These are phyloP conservation scores for Lochmaea capreae DNA, from an alignment of 2,888 invertebrate genomes.

Conservation along the genomic window DNA sequence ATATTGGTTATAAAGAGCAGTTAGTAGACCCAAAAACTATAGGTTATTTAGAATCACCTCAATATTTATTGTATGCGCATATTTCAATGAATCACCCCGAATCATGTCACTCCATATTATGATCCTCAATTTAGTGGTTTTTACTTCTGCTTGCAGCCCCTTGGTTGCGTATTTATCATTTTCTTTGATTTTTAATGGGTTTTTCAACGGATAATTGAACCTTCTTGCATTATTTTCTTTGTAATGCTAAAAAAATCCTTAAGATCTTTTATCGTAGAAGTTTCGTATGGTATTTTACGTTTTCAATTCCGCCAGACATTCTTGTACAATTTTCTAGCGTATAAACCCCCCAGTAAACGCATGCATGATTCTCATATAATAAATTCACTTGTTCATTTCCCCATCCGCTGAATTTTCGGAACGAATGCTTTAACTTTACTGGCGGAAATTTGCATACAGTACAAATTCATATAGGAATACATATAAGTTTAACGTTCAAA, in stretches of 20 bases:
- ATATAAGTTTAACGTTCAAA: conserved; percentile 55
- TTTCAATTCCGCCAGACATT: conserved; percentile 21
- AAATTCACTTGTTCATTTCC: conserved; percentile 57
- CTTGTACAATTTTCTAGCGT: conserved; percentile 49
- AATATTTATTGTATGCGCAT: too few species aligned
- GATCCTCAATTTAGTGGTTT: too few species aligned
- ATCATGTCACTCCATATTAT: too few species aligned
- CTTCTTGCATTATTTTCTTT: too few species aligned
- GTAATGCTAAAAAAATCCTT: not conserved
- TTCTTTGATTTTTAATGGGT: too few species aligned
- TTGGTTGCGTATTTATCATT: too few species aligned
- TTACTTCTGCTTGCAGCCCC: too few species aligned
- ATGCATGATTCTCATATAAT: conserved; percentile 55
- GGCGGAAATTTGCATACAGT: conserved; percentile 59
- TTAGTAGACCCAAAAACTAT: too few species aligned
- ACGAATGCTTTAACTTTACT: conserved; percentile 55
- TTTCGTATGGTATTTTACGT: conserved; percentile 6
- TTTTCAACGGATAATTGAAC: too few species aligned
- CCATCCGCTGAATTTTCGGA: conserved; percentile 53
- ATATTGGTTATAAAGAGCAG: too few species aligned
- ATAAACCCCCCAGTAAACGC: conserved; percentile 53
- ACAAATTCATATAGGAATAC: conserved; percentile 49
- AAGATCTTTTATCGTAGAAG: conserved; percentile 3
- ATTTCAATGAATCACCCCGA: too few species aligned
- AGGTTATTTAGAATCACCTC: too few species aligned